phyloP scores from a whole-genome alignment of 2,888 invertebrate species.

The Tenthredo scrophulariae region DNA sequence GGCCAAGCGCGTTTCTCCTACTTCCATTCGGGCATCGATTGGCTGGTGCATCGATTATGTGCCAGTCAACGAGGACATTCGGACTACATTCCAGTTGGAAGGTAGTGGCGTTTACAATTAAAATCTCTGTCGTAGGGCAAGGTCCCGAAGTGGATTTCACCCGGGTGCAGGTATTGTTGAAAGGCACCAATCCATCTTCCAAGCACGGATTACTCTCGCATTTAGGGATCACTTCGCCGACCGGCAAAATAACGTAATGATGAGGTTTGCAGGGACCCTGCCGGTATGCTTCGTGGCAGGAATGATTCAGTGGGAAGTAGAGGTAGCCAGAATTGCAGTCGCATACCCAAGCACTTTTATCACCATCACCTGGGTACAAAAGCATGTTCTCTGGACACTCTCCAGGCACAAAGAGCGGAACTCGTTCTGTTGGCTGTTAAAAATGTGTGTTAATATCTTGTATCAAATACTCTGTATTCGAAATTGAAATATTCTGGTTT shows the following conservation, averaged over 20 bases:
- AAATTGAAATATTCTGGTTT: neutral
- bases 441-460: neutral
- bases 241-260: conserved; percentile 81
- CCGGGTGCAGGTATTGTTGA: conserved; percentile 79
- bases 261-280: conserved; percentile 83
- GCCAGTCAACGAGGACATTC: conserved; percentile 59
- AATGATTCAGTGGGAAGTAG: conserved; percentile 82
- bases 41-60: conserved; percentile 65
- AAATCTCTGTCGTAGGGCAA: conserved; percentile 79
- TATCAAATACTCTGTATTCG: neutral
- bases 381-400: conserved; percentile 84
- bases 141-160: conserved; percentile 75
- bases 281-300: conserved; percentile 83
- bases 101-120: conserved; percentile 83
- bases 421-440: conserved; percentile 68
- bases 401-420: conserved; percentile 81
- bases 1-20: conserved; percentile 64
- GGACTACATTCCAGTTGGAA: conserved; percentile 81
- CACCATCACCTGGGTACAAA: conserved; percentile 83
- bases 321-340: conserved; percentile 79
- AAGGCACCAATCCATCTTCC: conserved; percentile 79
- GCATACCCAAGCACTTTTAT: conserved; percentile 83
- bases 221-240: conserved; percentile 80
- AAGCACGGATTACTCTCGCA: conserved; percentile 84
- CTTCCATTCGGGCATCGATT: conserved; percentile 68